Percentiles rank a stretch among this genome's conserved stretches.
phyloP scores from a whole-genome alignment of 2,888 invertebrate species.

The Barypeithes pellucidus region DNA sequence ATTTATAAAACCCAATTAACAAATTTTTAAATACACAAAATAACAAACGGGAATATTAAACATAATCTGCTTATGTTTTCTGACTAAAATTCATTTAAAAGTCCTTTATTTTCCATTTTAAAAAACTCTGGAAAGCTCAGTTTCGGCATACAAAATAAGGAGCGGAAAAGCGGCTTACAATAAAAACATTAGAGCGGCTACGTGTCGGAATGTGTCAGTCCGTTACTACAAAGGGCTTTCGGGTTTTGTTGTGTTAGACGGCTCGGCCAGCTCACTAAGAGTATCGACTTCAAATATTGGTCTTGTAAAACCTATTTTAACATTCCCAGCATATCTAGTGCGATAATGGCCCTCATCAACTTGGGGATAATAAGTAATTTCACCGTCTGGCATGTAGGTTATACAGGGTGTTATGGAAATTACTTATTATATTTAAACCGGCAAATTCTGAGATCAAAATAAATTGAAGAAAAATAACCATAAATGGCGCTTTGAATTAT shows the following conservation, averaged over 20 bases:
- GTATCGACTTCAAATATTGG: too few species aligned
- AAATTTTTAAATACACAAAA: conserved; percentile 3
- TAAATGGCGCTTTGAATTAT: too few species aligned
- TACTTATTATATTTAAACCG: too few species aligned
- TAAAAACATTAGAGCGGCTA: conserved; percentile 13
- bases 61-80: conserved; percentile 10
- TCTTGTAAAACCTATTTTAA: too few species aligned
- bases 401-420: too few species aligned
- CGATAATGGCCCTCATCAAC: too few species aligned
- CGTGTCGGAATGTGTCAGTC: conserved; percentile 15
- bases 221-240: conserved; percentile 12
- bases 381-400: too few species aligned
- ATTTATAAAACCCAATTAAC: neutral
- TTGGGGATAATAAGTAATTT: too few species aligned
- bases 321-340: too few species aligned
- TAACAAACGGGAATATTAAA: neutral
- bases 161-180: conserved; percentile 11
- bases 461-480: too few species aligned
- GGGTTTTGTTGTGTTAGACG: conserved; percentile 13
- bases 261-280: too few species aligned
- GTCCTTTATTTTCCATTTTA: conserved; percentile 9
- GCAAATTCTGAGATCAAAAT: too few species aligned
- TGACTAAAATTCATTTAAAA: conserved; percentile 1
- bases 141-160: conserved; percentile 9
- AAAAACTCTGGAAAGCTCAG: neutral